Percentiles rank a stretch among this genome's conserved stretches.
phyloP scores from a whole-genome alignment of 2,113 vertebrate genomes.

The Oryzias melastigma region DNA sequence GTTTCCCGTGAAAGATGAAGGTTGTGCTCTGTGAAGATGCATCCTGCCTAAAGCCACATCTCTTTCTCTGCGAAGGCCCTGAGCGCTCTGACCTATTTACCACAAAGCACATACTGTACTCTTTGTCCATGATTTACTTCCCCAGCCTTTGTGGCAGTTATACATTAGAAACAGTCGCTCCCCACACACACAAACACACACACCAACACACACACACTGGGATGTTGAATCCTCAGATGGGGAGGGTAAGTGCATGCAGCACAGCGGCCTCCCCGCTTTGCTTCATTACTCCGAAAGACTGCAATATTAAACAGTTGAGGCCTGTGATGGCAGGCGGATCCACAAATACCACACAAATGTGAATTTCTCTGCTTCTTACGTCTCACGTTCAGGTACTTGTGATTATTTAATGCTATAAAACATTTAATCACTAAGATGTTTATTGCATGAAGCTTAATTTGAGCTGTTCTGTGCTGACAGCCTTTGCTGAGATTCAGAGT shows the following conservation, averaged over 20 bases:
- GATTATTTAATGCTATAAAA: no score
- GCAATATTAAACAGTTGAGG: neutral
- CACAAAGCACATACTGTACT: conserved; percentile 33
- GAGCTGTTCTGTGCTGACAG: no score
- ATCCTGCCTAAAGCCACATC: conserved; percentile 35
- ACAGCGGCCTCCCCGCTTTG: neutral
- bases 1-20: conserved; percentile 34
- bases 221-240: neutral
- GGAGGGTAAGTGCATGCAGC: neutral
- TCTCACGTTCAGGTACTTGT: no score
- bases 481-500: no score
- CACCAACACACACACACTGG: neutral
- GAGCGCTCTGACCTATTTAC: conserved; percentile 56
- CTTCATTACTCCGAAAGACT: conserved; percentile 6
- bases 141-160: conserved; percentile 9
- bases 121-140: conserved; percentile 33
- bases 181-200: neutral
- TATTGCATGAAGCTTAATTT: no score
- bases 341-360: no score
- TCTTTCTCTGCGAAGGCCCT: conserved; percentile 4
- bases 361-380: no score
- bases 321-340: no score
- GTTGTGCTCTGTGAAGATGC: conserved; percentile 12
- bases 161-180: neutral
- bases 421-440: no score